Base-by-base conservation (phyloP, 2,888 invertebrate species). In the Heliothis peltigera region DNA sequence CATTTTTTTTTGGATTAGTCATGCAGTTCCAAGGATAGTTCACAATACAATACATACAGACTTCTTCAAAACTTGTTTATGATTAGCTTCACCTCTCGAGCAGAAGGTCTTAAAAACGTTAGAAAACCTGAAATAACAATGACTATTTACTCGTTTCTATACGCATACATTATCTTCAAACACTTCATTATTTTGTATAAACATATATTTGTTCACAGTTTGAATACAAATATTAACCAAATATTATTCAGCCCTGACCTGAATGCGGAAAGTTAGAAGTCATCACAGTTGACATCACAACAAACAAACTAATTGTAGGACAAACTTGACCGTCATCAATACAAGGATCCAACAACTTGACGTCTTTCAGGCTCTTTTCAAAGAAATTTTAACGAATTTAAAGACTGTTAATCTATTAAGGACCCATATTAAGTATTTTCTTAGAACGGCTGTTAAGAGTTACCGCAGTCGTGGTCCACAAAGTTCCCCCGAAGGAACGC, bases 221-320 rank as follows among this genome's bases (percentile, higher is more conserved):
- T 22, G 4, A 48, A 51, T 58, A 58, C 19, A 3, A 58, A 61
- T 19, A 18, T 43, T 19, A 54, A 32, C 19, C 1, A 32, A 53
- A 43, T 47, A 54, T 51, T 48, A 47, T 51, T 59, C n/a, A 12
- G 18, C 71, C 67, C 21, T 67, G 71, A 55, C 67, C 54, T 22
- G 61, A 44, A 57, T 62, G 54, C 10, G 12, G 1, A 19, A 7
- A 53, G 44, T 57, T 71, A 21, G 54, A 47, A 66, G 35, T 32
- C 61, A 21, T 51, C 51, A 62, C 42, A 56, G 32, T 35, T 53
- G 60, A 61, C 53, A 22, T 39, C 25, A 66, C 44, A 54, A 39
- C 51, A 61, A 32, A 51, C 54, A 52, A 39, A 59, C n/a, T 18
- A 8, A 18, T 12, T 6, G 8, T 15, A 25, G 49, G 71, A 46